Evolutionary conservation across 2,888 invertebrate species (phyloP), one percentile per base, ranked within the genome.

Genomic region (Troides helena): DNA sequence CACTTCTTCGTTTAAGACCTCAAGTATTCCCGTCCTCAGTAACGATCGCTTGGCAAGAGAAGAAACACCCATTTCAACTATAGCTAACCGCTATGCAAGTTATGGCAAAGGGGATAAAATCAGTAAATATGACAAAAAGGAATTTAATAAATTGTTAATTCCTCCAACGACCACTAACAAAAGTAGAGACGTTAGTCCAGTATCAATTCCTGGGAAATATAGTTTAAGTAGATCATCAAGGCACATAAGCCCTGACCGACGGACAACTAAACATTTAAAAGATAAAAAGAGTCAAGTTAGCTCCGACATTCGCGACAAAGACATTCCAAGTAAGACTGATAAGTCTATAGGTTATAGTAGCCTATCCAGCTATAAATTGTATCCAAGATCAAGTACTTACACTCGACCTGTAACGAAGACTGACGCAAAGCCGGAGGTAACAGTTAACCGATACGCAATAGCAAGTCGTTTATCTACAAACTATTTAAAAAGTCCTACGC

Each of bases 121-220:
- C 17, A 78, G 81, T 2, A 89, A 86, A 76, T 89, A 86, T 74
- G 91, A 91, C 70, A 91, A 89, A 73, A 91, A 90, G 80, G 89
- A 90, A 74, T 95, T 94, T 78, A 89, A 93, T 2, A 91, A 91
- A 78, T 83, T 90, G 6, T 80, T 82, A 10, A 78, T 88, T 68
- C 89, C 92, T 43, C 77, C 84, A 57, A 62, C 75, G 6, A 87
- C 83, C 30, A 85, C 81, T 3, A 86, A 79, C 56, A 86, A 86
- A 79, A 94, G 93, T 72, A 89, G 94, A 77, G 94, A 94, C 76
- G 93, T 94, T 4, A 94, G 94, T 80, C 94, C 94, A 5, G 86
- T 90, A 68, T 85, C 90, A 72, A 83, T 87, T 67, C 75, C 84
- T 62, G 87, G 90, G 57, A 91, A 90, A 78, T 93, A 92, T 72